Evolutionary conservation across 2,797 vertebrate species (phyloP), one percentile per base, ranked within the genome.

Genomic region (Anguilla megastoma): DNA sequence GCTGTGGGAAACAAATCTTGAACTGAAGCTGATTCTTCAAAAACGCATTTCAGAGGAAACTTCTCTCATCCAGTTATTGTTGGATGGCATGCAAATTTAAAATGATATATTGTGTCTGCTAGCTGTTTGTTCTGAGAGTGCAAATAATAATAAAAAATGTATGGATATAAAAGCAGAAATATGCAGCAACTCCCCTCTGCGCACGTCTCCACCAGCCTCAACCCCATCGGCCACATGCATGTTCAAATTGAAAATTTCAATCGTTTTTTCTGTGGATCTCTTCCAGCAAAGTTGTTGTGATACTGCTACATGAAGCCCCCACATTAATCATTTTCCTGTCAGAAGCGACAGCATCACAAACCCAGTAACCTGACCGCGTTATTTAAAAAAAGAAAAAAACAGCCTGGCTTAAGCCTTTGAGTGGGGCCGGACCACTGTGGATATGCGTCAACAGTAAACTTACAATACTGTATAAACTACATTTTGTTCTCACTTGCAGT

Each of bases 11-110:
- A 33, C 74, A 79, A 79, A 79, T 79, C 74, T 33, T 41, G 74
- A 41, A 45, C 74, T 18, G 6, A 79, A 45, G 74, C 74, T 79
- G 74, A 79, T 41, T 79, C 74, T 41, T 79, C 74, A 79, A 41
- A 79, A n/a, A 79, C 14, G 0, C 74, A 79, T 79, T 41, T 79
- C 18, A 79, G 33, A 3, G 36, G 69, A 79, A 79, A 79, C 12
- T 79, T 45, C 33, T 41, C 74, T 41, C 74, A 21, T 79, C 36
- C 74, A 41, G 33, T 79, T 79, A 79, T 45, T 45, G 74, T 79
- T 41, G 74, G 36, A 79, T 33, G 74, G 33, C 33, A 79, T 41
- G 33, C 74, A 79, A 79, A 79, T 79, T 79, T 79, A 79, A 79
- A 33, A 79, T 79, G 16, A 79, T 45, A 33, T 36, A 74, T 33